Base-by-base conservation (phyloP, 37 sponge, comb jelly and placozoan genomes). In the Oopsacas minuta region DNA sequence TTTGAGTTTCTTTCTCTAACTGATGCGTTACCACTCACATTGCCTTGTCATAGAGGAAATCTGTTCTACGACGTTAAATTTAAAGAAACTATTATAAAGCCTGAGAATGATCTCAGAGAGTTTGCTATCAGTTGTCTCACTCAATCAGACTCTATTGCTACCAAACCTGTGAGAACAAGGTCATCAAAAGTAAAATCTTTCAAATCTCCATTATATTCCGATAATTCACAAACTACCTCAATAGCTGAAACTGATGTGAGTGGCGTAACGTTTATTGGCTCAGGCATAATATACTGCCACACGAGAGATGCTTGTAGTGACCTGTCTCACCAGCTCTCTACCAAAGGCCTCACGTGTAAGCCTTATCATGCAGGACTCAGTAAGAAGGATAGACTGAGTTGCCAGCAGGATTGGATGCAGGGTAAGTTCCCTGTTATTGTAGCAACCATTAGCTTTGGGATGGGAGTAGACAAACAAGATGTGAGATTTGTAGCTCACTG, bases 51-150 rank as follows among this genome's bases (percentile, higher is more conserved):
- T 83, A 38, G 97, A 39, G 61, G 86, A 0, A 96, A 96, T 53
- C 90, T 96, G 35, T 89, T 86, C 86, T 94, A 94, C 85, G 95
- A 94, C 52, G 92, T 96, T 1, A 88, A 75, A 88, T 92, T 61
- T 34, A 61, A 61, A n/a, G 75, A 61, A 34, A 12, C 75, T 3
- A 5, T 61, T 3, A n/a, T 3, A 5, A n/a, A 61, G 28, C 75
- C 75, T 10, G 30, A 7, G 28, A 12, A 61, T 5, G 75, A 61
- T 34, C 75, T 61, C 32, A 61, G 7, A 61, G 75, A 3, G 75
- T 61, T 61, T n/a, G 75, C 75, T 12, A 61, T 61, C 75, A 10
- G 28, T 3, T 3, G 32, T n/a, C 75, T 61, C 28, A 61, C 17
- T 61, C 75, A 61, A 3, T 3, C 17, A 3, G 28, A 25, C 30